Percentiles rank a stretch among this genome's conserved stretches.
These are phyloP conservation scores for Tenthredo scrophulariae DNA, from an alignment of 2,888 invertebrate species.

Conservation along the genomic window DNA sequence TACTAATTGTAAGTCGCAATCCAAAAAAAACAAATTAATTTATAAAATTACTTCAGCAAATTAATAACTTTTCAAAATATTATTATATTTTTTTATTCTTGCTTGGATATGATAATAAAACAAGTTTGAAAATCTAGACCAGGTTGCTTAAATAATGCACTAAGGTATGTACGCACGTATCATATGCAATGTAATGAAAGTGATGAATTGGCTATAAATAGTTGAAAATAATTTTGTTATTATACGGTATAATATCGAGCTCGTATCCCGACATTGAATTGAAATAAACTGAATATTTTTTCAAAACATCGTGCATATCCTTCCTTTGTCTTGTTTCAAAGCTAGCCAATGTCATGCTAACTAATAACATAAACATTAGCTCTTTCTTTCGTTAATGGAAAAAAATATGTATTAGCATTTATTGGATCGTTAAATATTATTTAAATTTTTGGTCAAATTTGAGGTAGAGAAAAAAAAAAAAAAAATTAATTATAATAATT, in stretches of 20 bases:
- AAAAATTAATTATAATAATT: background rate
- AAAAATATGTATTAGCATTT: background rate
- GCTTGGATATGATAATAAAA: background rate
- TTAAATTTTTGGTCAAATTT: background rate
- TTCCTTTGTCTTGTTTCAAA: slow-evolving; percentile 33
- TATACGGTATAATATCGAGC: background rate
- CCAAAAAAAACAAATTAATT: background rate
- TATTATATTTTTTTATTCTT: background rate
- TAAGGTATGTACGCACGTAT: background rate
- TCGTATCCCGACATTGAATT: background rate
- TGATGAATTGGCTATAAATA: slow-evolving; percentile 30
- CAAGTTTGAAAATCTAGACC: background rate
- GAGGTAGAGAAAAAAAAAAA: background rate
- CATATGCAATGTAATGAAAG: background rate
- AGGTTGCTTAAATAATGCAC: background rate
- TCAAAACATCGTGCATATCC: slow-evolving; percentile 4
- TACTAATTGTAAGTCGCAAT: background rate
- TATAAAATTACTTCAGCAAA: background rate
- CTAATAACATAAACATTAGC: background rate
- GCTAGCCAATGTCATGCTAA: background rate
- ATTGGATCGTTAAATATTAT: background rate
- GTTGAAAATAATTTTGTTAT: slow-evolving; percentile 15
- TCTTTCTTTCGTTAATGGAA: background rate
- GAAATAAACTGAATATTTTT: slow-evolving; percentile 13
- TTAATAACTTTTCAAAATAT: background rate